phyloP scores from a whole-genome alignment of 2,113 vertebrate genomes.

The Mormyrus iriodes region DNA sequence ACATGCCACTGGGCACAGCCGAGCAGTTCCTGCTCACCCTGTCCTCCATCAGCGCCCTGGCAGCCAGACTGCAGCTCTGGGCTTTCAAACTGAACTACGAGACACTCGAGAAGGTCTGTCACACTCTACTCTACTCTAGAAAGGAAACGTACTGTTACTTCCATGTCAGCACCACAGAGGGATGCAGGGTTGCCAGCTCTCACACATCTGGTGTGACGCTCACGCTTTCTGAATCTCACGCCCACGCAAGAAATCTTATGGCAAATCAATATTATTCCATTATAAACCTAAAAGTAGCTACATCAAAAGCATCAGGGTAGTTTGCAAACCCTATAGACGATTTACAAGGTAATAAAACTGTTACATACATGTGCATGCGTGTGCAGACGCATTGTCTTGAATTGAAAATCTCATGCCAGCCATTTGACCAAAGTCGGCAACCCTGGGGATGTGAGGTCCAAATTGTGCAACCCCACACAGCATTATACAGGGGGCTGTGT shows the following conservation, averaged over 20 bases:
- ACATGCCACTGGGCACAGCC: constrained; percentile 78
- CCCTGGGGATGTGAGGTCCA: not conserved
- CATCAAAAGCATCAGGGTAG: not conserved
- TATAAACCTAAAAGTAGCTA: not conserved
- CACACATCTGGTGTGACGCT: not conserved
- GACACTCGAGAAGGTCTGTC: constrained; percentile 78
- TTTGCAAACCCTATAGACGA: not conserved
- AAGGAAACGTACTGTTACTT: not conserved
- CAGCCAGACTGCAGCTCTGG: constrained; percentile 86
- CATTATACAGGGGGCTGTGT: not conserved
- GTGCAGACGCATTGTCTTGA: not conserved
- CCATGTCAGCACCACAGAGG: not conserved
- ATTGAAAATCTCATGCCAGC: not conserved
- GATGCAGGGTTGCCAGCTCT: not conserved
- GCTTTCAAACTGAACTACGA: constrained; percentile 94
- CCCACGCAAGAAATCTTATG: not conserved
- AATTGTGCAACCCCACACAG: not conserved
- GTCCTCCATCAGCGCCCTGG: constrained; percentile 78
- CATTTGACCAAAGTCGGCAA: not conserved
- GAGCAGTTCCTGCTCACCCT: constrained; percentile 86
- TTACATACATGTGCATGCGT: not conserved
- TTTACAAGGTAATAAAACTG: not conserved
- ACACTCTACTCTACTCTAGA: not conserved
- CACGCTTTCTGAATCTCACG: not conserved
- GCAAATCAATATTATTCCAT: not conserved